phyloP scores from a whole-genome alignment of 2,888 invertebrate species.

The Drosophila falleni region DNA sequence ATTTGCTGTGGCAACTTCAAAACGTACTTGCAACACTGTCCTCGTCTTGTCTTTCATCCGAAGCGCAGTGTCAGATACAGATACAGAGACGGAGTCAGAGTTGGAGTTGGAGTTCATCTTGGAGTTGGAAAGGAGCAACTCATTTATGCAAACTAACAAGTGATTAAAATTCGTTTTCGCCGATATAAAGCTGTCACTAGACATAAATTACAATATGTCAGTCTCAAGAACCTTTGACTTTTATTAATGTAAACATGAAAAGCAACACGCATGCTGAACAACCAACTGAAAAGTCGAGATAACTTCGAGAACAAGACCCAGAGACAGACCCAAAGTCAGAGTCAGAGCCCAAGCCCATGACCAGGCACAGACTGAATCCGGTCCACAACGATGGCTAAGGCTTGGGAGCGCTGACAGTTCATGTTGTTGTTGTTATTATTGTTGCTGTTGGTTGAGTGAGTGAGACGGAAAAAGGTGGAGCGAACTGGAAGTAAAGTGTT shows the following conservation, averaged over 20 bases:
- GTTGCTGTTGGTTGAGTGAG: conserved; percentile 7
- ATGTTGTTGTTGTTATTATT: conserved; percentile 19
- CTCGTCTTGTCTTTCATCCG: conserved; percentile 11
- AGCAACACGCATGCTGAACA: conserved; percentile 80
- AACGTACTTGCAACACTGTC: conserved; percentile 8
- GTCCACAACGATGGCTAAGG: conserved; percentile 27
- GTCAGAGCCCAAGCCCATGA: conserved; percentile 11
- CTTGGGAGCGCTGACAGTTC: conserved; percentile 61
- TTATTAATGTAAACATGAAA: conserved; percentile 82
- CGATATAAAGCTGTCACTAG: conserved; percentile 81
- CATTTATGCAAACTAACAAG: conserved; percentile 81
- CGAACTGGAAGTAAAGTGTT: conserved; percentile 36
- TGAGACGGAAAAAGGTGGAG: conserved; percentile 5
- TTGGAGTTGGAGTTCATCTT: background rate
- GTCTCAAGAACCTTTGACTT: conserved; percentile 81
- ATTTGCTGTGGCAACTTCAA: background rate
- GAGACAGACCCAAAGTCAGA: conserved; percentile 14
- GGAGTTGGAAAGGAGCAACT: conserved; percentile 51
- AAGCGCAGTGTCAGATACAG: conserved; percentile 8
- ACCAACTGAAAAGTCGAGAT: conserved; percentile 71
- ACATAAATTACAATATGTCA: conserved; percentile 83
- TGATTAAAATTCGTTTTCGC: conserved; percentile 77
- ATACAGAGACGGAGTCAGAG: conserved; percentile 1
- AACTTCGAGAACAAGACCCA: conserved; percentile 51
- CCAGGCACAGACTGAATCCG: conserved; percentile 44